Conservation (phyloP, 2,888 invertebrate genomes). For the Gymnoscelis rufifasciata region DNA sequence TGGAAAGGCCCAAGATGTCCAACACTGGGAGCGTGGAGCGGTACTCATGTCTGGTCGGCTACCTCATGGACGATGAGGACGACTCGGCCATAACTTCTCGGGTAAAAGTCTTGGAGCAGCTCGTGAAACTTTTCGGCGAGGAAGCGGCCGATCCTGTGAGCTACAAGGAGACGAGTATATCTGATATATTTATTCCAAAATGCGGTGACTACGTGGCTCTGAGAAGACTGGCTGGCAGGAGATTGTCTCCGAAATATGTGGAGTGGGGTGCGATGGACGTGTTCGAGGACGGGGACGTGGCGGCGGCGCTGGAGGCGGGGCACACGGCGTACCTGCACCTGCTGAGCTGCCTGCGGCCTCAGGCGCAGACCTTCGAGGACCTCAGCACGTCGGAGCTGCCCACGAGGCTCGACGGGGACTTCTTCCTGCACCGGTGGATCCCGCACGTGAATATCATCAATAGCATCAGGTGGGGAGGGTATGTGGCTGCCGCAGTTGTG, state of each 20-base stretch:
- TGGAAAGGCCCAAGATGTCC: conserved; percentile 56
- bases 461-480: conserved; percentile 39
- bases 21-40: conserved; percentile 47
- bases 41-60: conserved; percentile 54
- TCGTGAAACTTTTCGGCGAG: conserved; percentile 58
- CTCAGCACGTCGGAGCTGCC: conserved; percentile 41
- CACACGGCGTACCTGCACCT: conserved; percentile 60
- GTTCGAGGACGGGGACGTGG: conserved; percentile 66
- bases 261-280: conserved; percentile 70
- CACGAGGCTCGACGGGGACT: conserved; percentile 28
- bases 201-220: conserved; percentile 64
- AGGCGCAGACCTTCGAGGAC: conserved; percentile 63
- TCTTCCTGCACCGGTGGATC: conserved; percentile 29
- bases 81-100: conserved; percentile 31
- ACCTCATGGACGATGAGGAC: conserved; percentile 42
- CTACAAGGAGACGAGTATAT: conserved; percentile 54
- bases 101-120: conserved; percentile 54
- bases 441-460: conserved; percentile 45
- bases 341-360: conserved; percentile 57
- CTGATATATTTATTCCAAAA: conserved; percentile 57
- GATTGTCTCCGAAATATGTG: conserved; percentile 37
- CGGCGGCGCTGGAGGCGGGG: conserved; percentile 64
- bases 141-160: conserved; percentile 49
- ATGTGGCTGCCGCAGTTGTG: conserved; percentile 37
- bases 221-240: conserved; percentile 34